A percentile compares a stretch with the other conserved stretches of the same genome.
These are phyloP conservation scores for Platysteira castanea DNA, from an alignment of 2,113 vertebrate species.

Conservation along the genomic window DNA sequence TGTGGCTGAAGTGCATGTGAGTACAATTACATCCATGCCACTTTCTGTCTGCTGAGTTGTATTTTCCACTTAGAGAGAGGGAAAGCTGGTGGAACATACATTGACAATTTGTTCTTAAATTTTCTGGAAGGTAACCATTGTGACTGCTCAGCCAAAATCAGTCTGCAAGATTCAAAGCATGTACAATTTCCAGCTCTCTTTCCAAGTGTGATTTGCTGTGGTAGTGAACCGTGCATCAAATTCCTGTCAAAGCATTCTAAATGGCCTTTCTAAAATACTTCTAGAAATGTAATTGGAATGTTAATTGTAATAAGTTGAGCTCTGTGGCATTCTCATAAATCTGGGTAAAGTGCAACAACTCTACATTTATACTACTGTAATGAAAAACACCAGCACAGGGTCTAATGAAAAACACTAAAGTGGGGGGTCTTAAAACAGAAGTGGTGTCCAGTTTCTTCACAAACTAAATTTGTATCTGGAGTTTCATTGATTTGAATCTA, in stretches of 20 bases:
- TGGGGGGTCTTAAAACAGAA: not conserved
- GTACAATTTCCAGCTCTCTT: not conserved
- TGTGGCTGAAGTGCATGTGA: not conserved
- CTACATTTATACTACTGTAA: not conserved
- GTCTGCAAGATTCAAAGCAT: not conserved
- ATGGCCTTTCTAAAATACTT: slow-evolving; percentile 1
- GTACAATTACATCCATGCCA: not conserved
- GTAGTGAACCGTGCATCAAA: not conserved
- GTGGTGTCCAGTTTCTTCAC: not conserved
- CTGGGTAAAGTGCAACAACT: not conserved
- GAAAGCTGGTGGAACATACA: not conserved
- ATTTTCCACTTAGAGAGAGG: not conserved
- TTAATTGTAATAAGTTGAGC: slow-evolving; percentile 30
- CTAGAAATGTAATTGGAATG: slow-evolving; percentile 7
- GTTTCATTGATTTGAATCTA: not conserved
- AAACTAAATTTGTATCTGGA: not conserved
- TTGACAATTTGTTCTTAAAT: not conserved
- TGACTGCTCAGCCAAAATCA: not conserved
- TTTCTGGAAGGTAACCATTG: not conserved
- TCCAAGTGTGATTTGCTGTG: not conserved
- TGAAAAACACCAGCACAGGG: not conserved
- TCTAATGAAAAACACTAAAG: not conserved
- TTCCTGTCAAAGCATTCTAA: slow-evolving; percentile 19
- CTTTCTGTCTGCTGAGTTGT: not conserved
- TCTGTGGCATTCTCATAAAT: slow-evolving; percentile 15